Evolutionary conservation across 2,797 vertebrate genomes (phyloP).

Genomic region (Bryconaethiops microstoma): DNA sequence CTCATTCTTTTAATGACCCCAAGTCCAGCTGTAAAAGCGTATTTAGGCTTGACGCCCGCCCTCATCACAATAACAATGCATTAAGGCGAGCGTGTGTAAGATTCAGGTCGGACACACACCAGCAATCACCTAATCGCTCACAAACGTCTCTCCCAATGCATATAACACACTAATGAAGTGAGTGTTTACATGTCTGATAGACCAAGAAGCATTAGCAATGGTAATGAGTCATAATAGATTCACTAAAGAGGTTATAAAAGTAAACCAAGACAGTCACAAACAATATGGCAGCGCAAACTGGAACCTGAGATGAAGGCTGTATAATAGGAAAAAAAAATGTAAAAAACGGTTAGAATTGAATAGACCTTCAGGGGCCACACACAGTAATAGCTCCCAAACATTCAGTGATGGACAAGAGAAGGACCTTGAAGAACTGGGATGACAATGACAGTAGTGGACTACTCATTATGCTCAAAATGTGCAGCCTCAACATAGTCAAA

Average conservation of each 20-base stretch:
- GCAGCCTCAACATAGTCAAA: background rate
- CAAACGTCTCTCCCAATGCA: conserved; percentile 23
- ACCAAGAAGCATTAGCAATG: conserved; percentile 26
- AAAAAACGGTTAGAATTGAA: background rate
- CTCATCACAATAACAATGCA: conserved; percentile 45
- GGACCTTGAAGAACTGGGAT: background rate
- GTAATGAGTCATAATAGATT: conserved; percentile 33
- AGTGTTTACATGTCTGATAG: conserved; percentile 22
- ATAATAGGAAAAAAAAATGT: background rate
- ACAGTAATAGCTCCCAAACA: background rate
- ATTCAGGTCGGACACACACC: conserved; percentile 43
- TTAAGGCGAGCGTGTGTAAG: conserved; percentile 25
- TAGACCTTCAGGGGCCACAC: background rate
- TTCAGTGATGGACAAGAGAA: background rate
- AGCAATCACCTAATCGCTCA: conserved; percentile 51
- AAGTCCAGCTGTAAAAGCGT: conserved; percentile 38
- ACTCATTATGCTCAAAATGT: background rate
- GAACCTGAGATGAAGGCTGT: background rate
- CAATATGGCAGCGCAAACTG: background rate
- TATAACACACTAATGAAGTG: conserved; percentile 35
- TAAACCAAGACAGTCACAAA: background rate
- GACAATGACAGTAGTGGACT: background rate
- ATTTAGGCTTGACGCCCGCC: conserved; percentile 38
- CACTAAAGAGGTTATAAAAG: conserved; percentile 39
- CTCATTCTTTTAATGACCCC: conserved; percentile 23